phyloP scores from a whole-genome alignment of 2,888 invertebrate species.

The Athetis lepigone region DNA sequence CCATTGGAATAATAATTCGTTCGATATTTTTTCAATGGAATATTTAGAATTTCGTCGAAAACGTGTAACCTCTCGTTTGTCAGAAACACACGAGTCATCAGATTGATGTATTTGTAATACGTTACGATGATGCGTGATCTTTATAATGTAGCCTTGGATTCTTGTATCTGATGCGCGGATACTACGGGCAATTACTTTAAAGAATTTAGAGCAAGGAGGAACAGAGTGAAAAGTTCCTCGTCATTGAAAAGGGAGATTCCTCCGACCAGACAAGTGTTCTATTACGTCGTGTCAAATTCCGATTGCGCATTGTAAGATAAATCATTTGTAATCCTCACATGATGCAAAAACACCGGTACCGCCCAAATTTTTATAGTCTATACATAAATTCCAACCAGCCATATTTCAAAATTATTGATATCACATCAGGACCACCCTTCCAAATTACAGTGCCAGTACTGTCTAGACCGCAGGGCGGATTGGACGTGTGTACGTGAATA shows the following conservation, averaged over 20 bases:
- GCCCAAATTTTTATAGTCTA: constrained; percentile 40
- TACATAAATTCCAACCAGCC: constrained; percentile 24
- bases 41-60: no score
- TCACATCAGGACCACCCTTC: constrained; percentile 63
- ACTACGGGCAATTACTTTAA: neutral
- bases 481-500: constrained; percentile 77
- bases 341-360: constrained; percentile 1
- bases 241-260: no score
- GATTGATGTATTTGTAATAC: constrained; percentile 39
- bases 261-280: no score
- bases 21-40: constrained; percentile 17
- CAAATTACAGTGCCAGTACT: constrained; percentile 62
- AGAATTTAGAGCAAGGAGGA: no score
- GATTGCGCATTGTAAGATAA: no score
- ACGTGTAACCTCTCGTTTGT: neutral
- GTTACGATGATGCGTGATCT: constrained; percentile 13
- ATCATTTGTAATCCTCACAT: no score
- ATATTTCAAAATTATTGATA: constrained; percentile 63
- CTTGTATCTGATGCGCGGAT: neutral
- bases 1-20: constrained; percentile 40
- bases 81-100: constrained; percentile 21
- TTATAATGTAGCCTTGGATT: neutral
- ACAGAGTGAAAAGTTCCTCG: no score
- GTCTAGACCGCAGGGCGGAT: constrained; percentile 66
- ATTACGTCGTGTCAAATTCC: no score